Conservation (phyloP, 2,113 vertebrate genomes). For the Dipodomys spectabilis region DNA sequence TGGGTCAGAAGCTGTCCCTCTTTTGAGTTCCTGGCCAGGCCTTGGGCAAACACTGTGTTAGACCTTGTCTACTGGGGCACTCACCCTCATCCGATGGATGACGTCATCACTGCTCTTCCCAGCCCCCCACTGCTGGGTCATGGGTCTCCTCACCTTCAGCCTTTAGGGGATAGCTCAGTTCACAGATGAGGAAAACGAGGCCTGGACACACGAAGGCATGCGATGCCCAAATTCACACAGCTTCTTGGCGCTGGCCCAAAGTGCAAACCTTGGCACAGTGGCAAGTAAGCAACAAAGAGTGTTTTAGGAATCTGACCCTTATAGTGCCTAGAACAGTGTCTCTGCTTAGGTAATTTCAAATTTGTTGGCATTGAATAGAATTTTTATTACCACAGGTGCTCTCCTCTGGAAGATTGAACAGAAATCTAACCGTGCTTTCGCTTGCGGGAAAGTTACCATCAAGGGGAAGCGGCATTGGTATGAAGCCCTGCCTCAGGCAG, state of each 20-base stretch:
- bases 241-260: neutral
- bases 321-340: neutral
- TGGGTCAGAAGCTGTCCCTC: neutral
- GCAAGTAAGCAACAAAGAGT: neutral
- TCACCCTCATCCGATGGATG: fast-evolving
- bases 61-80: fast-evolving
- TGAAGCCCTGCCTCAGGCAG: slow-evolving; percentile 94
- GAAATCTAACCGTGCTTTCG: slow-evolving; percentile 96
- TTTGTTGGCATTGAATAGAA: neutral
- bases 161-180: neutral
- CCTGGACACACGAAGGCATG: neutral
- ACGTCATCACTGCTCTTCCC: neutral
- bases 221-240: neutral
- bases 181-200: neutral
- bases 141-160: fast-evolving
- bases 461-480: slow-evolving; percentile 98
- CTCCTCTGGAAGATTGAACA: slow-evolving; percentile 99
- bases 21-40: neutral
- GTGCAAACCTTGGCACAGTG: fast-evolving
- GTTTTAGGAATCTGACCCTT: neutral
- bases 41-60: fast-evolving
- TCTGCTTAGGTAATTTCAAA: fast-evolving
- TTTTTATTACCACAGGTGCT: slow-evolving; percentile 86
- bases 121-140: neutral
- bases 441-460: slow-evolving; percentile 95